phyloP scores from a whole-genome alignment of 2,797 vertebrate species.

The Leuciscus waleckii region DNA sequence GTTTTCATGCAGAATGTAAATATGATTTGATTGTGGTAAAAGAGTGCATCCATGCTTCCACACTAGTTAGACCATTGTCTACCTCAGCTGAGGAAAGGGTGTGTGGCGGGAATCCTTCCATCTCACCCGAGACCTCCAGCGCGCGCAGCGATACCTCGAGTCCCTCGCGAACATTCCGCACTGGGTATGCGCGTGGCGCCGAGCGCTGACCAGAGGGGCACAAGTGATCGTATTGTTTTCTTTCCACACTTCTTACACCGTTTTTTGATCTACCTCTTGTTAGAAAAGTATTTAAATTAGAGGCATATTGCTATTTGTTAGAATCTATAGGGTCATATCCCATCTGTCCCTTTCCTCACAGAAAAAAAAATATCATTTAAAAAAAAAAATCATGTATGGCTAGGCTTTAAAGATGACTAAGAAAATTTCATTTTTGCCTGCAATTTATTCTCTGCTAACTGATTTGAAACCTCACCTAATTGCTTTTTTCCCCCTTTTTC shows the following conservation, averaged over 20 bases:
- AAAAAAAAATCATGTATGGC: slow-evolving; percentile 83
- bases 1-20: slow-evolving; percentile 87
- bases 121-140: slow-evolving; percentile 81
- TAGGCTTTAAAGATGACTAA: slow-evolving; percentile 84
- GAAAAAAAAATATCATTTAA: slow-evolving; percentile 65
- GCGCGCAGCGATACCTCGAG: slow-evolving; percentile 88
- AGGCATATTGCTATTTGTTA: slow-evolving; percentile 89
- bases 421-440: slow-evolving; percentile 78
- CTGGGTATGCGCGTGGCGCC: slow-evolving; percentile 79
- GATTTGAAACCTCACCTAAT: slow-evolving; percentile 78
- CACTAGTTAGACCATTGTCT: slow-evolving; percentile 86
- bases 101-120: slow-evolving; percentile 63
- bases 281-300: slow-evolving; percentile 92
- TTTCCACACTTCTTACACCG: slow-evolving; percentile 77
- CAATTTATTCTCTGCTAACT: slow-evolving; percentile 83
- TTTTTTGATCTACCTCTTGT: slow-evolving; percentile 94
- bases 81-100: slow-evolving; percentile 88
- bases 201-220: slow-evolving; percentile 87
- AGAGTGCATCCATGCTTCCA: slow-evolving; percentile 90
- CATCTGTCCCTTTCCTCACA: slow-evolving; percentile 54
- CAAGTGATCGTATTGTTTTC: slow-evolving; percentile 84
- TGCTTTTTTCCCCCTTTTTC: slow-evolving; percentile 77
- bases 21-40: slow-evolving; percentile 91
- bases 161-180: slow-evolving; percentile 82
- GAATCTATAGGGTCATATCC: slow-evolving; percentile 79